Percentiles rank a stretch among this genome's conserved stretches.
phyloP scores from a whole-genome alignment of 2,888 invertebrate genomes.

The Beris morrisii region DNA sequence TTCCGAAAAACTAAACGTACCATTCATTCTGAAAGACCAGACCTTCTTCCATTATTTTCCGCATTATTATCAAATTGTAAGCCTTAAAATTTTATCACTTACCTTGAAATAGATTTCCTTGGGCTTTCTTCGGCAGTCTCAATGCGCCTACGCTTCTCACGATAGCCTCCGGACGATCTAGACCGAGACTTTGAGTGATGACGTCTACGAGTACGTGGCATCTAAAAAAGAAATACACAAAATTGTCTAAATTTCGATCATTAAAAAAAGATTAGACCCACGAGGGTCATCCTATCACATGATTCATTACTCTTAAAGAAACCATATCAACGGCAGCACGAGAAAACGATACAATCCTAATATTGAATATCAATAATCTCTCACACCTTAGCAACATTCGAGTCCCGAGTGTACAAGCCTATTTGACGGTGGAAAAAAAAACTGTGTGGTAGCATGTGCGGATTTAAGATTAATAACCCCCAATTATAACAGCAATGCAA shows the following conservation, averaged over 20 bases:
- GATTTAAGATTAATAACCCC: constrained; percentile 23
- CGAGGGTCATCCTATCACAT: background rate
- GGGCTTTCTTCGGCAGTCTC: constrained; percentile 61
- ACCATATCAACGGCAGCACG: too few species aligned
- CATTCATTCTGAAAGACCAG: too few species aligned
- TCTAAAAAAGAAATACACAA: constrained; percentile 59
- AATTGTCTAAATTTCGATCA: constrained; percentile 1
- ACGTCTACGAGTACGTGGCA: constrained; percentile 82
- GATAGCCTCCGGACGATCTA: constrained; percentile 55
- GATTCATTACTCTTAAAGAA: too few species aligned
- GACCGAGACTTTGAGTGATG: constrained; percentile 70
- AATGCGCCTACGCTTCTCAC: constrained; percentile 70
- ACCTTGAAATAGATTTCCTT: constrained; percentile 43
- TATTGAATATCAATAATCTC: background rate
- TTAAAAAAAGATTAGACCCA: background rate
- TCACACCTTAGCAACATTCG: constrained; percentile 5
- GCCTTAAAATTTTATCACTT: constrained; percentile 20
- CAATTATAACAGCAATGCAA: constrained; percentile 5
- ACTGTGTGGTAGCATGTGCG: background rate
- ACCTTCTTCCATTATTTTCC: too few species aligned
- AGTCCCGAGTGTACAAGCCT: background rate
- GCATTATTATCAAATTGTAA: too few species aligned
- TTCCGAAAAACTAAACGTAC: too few species aligned
- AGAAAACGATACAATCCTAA: too few species aligned
- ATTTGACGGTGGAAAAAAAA: too few species aligned